Conservation (phyloP, 1,140 invertebrate genomes). For the Cyclargus thomasi region DNA sequence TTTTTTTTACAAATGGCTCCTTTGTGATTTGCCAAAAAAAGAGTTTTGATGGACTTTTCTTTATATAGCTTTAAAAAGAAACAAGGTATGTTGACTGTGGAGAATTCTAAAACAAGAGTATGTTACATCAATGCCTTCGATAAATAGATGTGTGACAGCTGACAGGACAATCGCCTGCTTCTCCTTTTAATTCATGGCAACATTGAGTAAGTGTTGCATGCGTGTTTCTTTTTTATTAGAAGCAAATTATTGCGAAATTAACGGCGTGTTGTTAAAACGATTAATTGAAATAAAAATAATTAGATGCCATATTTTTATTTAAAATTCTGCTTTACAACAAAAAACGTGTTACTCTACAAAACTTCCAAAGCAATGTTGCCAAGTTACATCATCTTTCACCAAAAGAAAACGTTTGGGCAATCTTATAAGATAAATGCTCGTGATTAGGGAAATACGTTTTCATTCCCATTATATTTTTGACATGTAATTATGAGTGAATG, state of each 20-base stretch:
- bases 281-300: not conserved
- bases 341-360: too few relatives aligned
- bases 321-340: too few relatives aligned
- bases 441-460: slow-evolving; percentile 18
- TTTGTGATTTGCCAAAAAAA: too few relatives aligned
- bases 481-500: slow-evolving; percentile 24
- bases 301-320: too few relatives aligned
- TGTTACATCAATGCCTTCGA: not conserved
- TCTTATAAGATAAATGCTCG: not conserved
- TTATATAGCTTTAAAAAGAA: too few relatives aligned
- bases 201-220: not conserved
- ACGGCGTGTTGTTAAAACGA: not conserved
- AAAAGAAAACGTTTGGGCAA: not conserved
- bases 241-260: not conserved
- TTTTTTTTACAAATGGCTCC: too few relatives aligned
- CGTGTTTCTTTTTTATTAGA: not conserved
- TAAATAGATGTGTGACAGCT: not conserved
- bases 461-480: slow-evolving; percentile 20
- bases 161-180: slow-evolving; percentile 8
- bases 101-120: not conserved
- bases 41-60: too few relatives aligned
- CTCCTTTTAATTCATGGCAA: not conserved
- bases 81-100: too few relatives aligned
- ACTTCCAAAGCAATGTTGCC: too few relatives aligned
- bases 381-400: too few relatives aligned